These are phyloP conservation scores for Acromyrmex heyeri DNA, from an alignment of 1,140 invertebrate genomes.

Conservation along the genomic window DNA sequence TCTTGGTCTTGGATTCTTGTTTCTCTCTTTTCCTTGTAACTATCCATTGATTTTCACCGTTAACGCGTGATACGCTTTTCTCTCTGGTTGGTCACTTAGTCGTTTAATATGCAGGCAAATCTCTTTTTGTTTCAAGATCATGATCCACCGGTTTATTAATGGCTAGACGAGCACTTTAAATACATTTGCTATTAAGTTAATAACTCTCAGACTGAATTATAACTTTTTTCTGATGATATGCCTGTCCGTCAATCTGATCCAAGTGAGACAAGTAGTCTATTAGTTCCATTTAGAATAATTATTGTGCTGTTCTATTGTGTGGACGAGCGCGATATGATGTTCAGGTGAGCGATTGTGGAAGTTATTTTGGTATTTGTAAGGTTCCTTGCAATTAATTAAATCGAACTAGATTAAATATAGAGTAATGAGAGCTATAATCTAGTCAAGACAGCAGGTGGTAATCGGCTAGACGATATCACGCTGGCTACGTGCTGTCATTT, in stretches of 20 bases:
- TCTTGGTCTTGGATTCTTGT: background rate
- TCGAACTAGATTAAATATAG: slow-evolving; percentile 68
- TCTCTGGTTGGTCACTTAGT: background rate
- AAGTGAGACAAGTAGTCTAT: background rate
- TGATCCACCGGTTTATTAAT: slow-evolving; percentile 10
- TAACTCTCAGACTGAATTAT: slow-evolving; percentile 10
- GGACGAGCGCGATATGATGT: background rate
- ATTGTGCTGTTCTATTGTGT: background rate
- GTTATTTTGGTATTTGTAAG: slow-evolving; percentile 25
- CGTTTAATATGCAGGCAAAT: slow-evolving; percentile 13
- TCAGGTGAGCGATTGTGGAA: background rate
- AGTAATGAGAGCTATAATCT: slow-evolving; percentile 70
- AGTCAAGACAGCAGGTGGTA: slow-evolving; percentile 61
- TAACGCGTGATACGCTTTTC: slow-evolving; percentile 41
- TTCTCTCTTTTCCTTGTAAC: slow-evolving; percentile 13
- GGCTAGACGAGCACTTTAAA: background rate
- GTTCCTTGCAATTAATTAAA: slow-evolving; percentile 15
- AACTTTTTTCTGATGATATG: background rate
- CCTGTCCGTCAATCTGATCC: slow-evolving; percentile 12
- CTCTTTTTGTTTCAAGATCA: slow-evolving; percentile 5
- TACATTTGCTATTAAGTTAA: slow-evolving; percentile 27
- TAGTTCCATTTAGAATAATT: background rate
- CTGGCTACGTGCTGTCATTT: slow-evolving; percentile 20
- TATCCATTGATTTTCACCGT: slow-evolving; percentile 69
- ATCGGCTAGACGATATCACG: slow-evolving; percentile 65